Percentiles rank a stretch among this genome's conserved stretches.
These are phyloP conservation scores for Harpegnathos saltator DNA, from an alignment of 1,140 invertebrate species.

Conservation along the genomic window DNA sequence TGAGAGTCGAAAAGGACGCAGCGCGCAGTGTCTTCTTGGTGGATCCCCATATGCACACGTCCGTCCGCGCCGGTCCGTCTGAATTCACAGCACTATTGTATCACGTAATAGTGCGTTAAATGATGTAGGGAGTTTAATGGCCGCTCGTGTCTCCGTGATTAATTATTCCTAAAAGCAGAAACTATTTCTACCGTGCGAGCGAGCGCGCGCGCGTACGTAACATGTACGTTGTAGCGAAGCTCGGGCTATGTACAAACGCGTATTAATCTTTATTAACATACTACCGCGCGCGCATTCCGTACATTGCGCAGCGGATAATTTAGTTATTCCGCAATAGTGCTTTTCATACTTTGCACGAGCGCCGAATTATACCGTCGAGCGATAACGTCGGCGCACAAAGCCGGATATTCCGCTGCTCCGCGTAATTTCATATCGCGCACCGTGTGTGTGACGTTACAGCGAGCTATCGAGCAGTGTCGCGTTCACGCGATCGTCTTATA, in stretches of 20 bases:
- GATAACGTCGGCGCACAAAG: constrained; percentile 55
- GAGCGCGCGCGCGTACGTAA: constrained; percentile 15
- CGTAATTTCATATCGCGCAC: constrained; percentile 59
- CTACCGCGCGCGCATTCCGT: constrained; percentile 57
- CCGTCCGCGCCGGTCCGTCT: neutral
- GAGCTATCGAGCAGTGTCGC: constrained; percentile 39
- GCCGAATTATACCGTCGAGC: constrained; percentile 55
- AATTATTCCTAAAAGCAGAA: constrained; percentile 60
- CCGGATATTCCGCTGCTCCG: constrained; percentile 52
- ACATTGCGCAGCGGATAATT: constrained; percentile 54
- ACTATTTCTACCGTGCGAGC: constrained; percentile 36
- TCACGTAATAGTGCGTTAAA: constrained; percentile 53
- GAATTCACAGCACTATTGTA: constrained; percentile 46
- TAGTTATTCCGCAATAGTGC: constrained; percentile 62
- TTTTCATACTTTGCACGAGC: constrained; percentile 56
- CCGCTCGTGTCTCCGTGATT: constrained; percentile 40
- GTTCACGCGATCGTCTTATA: constrained; percentile 35
- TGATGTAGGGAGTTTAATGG: constrained; percentile 48
- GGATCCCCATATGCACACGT: neutral
- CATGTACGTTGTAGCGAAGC: constrained; percentile 34
- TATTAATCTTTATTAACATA: constrained; percentile 63
- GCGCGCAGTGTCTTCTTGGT: constrained; percentile 29
- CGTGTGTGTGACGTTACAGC: constrained; percentile 39
- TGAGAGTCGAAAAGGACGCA: too few species aligned
- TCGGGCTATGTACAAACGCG: constrained; percentile 27